Conservation (phyloP, 2,113 vertebrate species). For the Saguinus midas region DNA sequence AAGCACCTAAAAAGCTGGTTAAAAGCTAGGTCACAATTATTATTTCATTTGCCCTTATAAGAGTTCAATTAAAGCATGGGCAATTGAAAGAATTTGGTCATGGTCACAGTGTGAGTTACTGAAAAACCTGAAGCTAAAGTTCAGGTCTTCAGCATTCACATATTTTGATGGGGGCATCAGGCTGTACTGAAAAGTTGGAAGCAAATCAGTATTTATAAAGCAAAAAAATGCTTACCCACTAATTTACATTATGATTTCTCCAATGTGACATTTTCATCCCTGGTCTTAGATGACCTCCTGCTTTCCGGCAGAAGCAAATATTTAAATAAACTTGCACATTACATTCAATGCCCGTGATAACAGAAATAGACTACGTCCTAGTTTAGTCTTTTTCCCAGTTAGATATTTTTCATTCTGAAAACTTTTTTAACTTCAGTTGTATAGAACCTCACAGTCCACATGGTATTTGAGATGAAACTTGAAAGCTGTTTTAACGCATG, state of each 20-base stretch:
- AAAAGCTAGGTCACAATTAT: constrained; percentile 25
- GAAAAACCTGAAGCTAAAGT: constrained; percentile 38
- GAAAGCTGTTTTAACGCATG: not conserved
- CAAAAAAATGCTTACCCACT: constrained; percentile 7
- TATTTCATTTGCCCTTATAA: constrained; percentile 40
- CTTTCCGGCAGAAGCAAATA: constrained; percentile 40
- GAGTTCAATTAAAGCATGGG: constrained; percentile 12
- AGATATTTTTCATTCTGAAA: not conserved
- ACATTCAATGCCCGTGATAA: not conserved
- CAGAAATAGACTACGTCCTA: constrained; percentile 20
- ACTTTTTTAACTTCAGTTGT: not conserved
- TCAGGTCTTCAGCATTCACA: not conserved
- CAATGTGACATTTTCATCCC: constrained; percentile 50
- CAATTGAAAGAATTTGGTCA: not conserved
- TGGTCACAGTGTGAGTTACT: not conserved
- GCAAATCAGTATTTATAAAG: constrained; percentile 48
- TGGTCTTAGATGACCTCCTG: not conserved
- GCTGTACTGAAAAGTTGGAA: not conserved
- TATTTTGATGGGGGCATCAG: not conserved
- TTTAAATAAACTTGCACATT: constrained; percentile 31
- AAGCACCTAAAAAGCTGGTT: constrained; percentile 47
- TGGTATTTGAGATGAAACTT: not conserved
- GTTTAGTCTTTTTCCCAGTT: not conserved
- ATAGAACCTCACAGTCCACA: not conserved
- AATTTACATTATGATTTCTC: constrained; percentile 39